Evolutionary conservation across 2,113 vertebrate genomes (phyloP).

Genomic region (Cisticola juncidis): DNA sequence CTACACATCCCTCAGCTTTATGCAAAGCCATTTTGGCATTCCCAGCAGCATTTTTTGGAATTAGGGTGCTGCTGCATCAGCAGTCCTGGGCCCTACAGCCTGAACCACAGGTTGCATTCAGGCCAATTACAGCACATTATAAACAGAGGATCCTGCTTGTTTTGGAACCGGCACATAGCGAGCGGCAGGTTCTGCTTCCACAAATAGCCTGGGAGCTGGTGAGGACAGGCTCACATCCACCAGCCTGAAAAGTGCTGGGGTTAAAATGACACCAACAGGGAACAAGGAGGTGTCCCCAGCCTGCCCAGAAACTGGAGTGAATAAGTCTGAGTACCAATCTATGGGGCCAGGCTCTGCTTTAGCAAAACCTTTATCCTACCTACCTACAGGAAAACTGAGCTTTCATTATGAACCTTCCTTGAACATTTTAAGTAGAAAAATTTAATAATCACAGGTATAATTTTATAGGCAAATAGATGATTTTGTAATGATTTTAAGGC

Average conservation of each 20-base stretch:
- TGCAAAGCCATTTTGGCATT: background rate
- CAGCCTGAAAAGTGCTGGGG: background rate
- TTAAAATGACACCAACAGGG: background rate
- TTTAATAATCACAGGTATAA: background rate
- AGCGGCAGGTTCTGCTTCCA: background rate
- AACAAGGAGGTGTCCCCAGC: background rate
- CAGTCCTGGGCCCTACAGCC: background rate
- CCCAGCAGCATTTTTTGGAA: background rate
- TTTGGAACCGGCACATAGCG: background rate
- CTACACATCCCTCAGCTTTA: background rate
- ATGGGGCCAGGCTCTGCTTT: background rate
- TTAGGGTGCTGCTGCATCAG: background rate
- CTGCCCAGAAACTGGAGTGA: background rate
- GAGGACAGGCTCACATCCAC: background rate
- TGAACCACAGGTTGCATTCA: background rate
- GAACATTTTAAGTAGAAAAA: background rate
- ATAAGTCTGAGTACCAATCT: accelerated
- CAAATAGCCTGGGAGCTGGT: background rate
- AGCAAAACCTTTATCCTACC: background rate
- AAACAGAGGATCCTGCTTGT: slow-evolving; percentile 35
- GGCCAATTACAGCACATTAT: slow-evolving; percentile 7
- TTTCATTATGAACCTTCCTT: background rate
- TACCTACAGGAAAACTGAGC: background rate
- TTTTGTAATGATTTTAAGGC: background rate
- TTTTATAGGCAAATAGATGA: background rate